Evolutionary conservation across 2,797 vertebrate species (phyloP), one percentile per base, ranked within the genome.

Genomic region (Etheostoma nigrum): DNA sequence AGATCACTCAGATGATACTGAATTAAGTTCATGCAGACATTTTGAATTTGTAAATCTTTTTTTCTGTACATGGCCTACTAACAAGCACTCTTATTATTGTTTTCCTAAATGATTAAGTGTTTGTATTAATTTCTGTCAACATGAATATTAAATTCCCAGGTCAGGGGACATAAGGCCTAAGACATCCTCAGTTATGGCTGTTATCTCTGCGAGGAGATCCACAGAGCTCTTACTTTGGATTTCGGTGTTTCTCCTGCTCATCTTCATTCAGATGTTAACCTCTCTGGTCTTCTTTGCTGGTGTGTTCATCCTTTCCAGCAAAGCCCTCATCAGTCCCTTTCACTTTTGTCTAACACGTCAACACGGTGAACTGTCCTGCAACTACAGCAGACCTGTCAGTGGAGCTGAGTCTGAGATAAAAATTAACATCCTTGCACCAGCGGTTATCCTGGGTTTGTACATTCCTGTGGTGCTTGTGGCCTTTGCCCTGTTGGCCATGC

Each of bases 401-500:
- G 25, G 6, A 49, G 4, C 13, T n/a, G 54, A 36, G n/a, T 44
- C 36, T 9, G 0, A 19, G 40, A 18, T 7, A 15, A 23, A 52
- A 14, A 76, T 51, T 15, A 27, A 48, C 49, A 8, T 62, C 30
- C 8, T 62, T 3, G 1, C 5, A 6, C 2, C 13, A 1, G 23
- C 5, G 1, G 57, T 79, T 1, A 33, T 2, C 11, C 13, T 89
- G 25, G 18, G 54, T 48, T 57, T 88, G 42, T 86, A 81, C 16
- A 6, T 27, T 19, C 74, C 87, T 4, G 0, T 90, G 59, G 78
- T 79, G 60, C 72, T 92, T 0, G 79, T 89, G 69, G 54, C 58
- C 47, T 92, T 92, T 62, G 81, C 82, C n/a, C 60, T 86, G 44
- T 66, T 92, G 60, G 61, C 76, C n/a, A 5, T 74, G 60, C 18